Evolutionary conservation across 1,140 invertebrate genomes (phyloP), one percentile per base, ranked within the genome.

Genomic region (Drosophila micromelanica): DNA sequence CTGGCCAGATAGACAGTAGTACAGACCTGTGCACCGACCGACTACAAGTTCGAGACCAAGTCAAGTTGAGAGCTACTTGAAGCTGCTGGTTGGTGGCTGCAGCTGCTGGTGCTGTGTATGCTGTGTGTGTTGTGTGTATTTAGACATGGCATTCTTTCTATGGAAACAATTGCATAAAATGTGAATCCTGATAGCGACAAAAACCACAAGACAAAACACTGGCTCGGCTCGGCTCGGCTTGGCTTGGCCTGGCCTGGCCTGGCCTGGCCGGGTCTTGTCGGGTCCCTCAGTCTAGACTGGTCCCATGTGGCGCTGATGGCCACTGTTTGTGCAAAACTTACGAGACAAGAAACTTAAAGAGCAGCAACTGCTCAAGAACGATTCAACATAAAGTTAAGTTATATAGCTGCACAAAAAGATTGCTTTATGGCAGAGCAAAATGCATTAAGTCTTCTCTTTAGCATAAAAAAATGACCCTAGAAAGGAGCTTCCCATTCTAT

Each of bases 91-190:
- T 52, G 46, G 43, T 13, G 46, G 68, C 76, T 73, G 51, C 69
- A 77, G 57, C 52, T 52, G 48, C 62, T 79, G 42, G 35, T 38
- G 13, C 55, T 48, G 30, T 69, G 42, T 27, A 5, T 27, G 27
- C 61, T 69, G 42, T 27, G 27, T 27, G 27, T 64, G 37, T 78
- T 37, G 15, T 64, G 38, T 76, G 76, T 73, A 79, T 89, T 87
- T 84, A 79, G 79, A 89, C 70, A 77, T 69, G 69, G 54, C 76
- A 89, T 87, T 87, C 85, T 87, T 87, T 87, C 84, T 89, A 87
- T 89, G 76, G 84, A 87, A 87, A 87, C 84, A 87, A 89, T 87
- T 87, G 82, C 84, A 87, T 87, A 87, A 89, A 87, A 87, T 87
- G 82, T 76, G 82, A 87, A 87, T 87, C 76, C 82, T 82, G 84